These are phyloP conservation scores for Ochropleura plecta DNA, from an alignment of 2,888 invertebrate species.

Conservation along the genomic window DNA sequence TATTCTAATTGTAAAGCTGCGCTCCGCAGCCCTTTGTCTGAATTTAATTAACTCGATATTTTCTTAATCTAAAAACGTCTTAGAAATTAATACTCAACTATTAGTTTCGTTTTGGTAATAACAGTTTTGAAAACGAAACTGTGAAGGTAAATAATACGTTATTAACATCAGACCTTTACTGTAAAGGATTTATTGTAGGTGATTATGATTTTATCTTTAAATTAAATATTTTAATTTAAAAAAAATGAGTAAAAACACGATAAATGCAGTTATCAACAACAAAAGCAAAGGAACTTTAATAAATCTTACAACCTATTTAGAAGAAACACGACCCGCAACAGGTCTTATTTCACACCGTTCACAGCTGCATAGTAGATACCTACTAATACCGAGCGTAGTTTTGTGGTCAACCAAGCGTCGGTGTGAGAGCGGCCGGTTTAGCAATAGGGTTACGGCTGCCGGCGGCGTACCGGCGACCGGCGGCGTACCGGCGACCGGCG, in stretches of 20 bases:
- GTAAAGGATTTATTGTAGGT: too few species aligned
- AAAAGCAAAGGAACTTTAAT: neutral
- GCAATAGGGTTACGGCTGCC: conserved; percentile 53
- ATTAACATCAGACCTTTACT: neutral
- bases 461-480: neutral
- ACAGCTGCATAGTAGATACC: neutral
- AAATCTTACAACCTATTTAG: neutral
- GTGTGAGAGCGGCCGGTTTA: conserved; percentile 50
- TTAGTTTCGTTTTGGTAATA: conserved; percentile 35
- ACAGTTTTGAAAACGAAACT: conserved; percentile 15
- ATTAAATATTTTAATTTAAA: neutral
- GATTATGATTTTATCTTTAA: neutral
- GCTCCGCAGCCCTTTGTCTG: conserved; percentile 45
- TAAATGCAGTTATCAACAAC: neutral
- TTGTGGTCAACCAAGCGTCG: conserved; percentile 29
- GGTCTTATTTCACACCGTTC: neutral
- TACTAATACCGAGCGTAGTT: neutral
- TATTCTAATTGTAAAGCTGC: conserved; percentile 46
- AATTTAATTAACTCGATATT: conserved; percentile 51
- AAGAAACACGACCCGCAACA: neutral
- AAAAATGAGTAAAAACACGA: too few species aligned
- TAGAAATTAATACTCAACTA: conserved; percentile 42
- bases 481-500: neutral
- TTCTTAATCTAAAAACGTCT: conserved; percentile 50
- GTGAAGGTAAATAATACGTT: neutral